phyloP scores from a whole-genome alignment of 2,113 vertebrate species.

The Hipposideros armiger region DNA sequence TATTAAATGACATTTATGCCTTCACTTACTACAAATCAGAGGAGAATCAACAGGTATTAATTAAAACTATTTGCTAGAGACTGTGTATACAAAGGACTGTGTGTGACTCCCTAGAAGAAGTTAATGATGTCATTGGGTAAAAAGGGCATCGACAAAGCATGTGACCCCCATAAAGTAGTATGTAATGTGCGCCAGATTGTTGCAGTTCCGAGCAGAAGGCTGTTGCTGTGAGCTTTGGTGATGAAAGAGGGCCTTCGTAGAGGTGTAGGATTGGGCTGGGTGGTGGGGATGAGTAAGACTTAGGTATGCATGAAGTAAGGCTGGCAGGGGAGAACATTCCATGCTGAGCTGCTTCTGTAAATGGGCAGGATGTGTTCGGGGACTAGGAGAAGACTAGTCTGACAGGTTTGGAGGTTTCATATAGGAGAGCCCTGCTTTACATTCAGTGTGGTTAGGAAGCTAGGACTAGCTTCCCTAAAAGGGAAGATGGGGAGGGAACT shows the following conservation, averaged over 20 bases:
- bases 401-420: not conserved
- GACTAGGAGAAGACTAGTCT: not conserved
- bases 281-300: not conserved
- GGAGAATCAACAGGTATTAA: not conserved
- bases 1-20: not conserved
- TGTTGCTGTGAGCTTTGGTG: not conserved
- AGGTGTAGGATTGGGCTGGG: not conserved
- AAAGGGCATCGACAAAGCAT: not conserved
- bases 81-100: not conserved
- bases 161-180: not conserved
- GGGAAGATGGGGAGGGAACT: not conserved
- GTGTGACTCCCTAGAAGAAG: not conserved
- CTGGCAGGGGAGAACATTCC: not conserved
- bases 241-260: not conserved
- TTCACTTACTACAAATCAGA: not conserved
- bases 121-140: not conserved
- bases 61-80: not conserved
- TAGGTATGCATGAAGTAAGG: not conserved
- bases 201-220: not conserved
- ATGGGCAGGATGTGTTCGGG: not conserved
- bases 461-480: conserved; percentile 6
- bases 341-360: not conserved
- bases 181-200: not conserved
- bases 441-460: not conserved
- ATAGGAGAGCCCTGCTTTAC: not conserved